A percentile compares a stretch with the other conserved stretches of the same genome.
phyloP scores from a whole-genome alignment of 2,888 invertebrate species.

The Salpingus planirostris region DNA sequence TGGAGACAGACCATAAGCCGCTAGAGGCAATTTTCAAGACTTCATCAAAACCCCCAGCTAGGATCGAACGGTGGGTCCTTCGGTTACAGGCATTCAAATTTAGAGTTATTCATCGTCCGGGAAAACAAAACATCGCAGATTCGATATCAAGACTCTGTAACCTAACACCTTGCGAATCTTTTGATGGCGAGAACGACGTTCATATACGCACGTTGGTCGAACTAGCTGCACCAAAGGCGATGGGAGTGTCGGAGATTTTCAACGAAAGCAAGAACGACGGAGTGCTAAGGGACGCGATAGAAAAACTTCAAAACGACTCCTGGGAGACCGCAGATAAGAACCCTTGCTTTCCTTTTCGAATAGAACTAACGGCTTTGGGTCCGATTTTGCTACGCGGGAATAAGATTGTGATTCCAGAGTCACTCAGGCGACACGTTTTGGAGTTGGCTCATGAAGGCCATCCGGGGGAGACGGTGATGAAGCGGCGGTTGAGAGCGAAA shows the following conservation, averaged over 20 bases:
- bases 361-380: constrained; percentile 17
- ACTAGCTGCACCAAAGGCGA: background rate
- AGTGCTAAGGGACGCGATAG: background rate
- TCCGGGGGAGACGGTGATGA: constrained; percentile 21
- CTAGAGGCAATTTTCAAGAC: background rate
- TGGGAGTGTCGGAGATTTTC: background rate
- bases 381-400: constrained; percentile 16
- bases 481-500: constrained; percentile 17
- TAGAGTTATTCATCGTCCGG: background rate
- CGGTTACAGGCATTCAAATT: background rate
- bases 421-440: constrained; percentile 5
- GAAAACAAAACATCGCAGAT: constrained; percentile 1
- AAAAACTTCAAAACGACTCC: background rate
- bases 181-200: background rate
- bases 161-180: background rate
- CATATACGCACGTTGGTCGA: background rate
- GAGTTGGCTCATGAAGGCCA: constrained; percentile 19
- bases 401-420: constrained; percentile 16
- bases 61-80: background rate
- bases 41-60: background rate
- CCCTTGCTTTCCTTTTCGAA: constrained; percentile 5
- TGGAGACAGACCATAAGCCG: constrained; percentile 1
- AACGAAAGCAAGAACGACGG: background rate
- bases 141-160: background rate
- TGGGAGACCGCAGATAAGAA: background rate